These are phyloP conservation scores for Drosophila varians DNA, from an alignment of 1,140 invertebrate species.

Conservation along the genomic window DNA sequence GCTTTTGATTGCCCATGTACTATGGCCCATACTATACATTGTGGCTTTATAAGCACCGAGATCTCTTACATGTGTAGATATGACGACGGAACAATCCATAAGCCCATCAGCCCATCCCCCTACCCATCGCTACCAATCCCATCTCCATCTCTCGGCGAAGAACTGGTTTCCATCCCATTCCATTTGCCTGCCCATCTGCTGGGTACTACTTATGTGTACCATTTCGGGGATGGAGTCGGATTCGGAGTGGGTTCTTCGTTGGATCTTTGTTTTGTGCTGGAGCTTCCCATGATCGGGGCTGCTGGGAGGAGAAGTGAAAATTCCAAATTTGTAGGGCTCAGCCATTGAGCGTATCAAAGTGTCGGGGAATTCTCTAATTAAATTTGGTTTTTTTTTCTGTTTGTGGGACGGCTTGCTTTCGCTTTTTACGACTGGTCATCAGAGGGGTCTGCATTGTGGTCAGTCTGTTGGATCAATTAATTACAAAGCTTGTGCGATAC, in stretches of 20 bases:
- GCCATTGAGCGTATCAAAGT: slow-evolving; percentile 57
- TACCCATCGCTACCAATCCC: neutral
- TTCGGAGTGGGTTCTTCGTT: slow-evolving; percentile 16
- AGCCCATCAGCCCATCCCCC: slow-evolving; percentile 20
- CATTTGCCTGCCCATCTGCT: slow-evolving; percentile 10
- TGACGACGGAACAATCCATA: slow-evolving; percentile 70
- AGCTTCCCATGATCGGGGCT: slow-evolving; percentile 22
- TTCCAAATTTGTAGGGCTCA: slow-evolving; percentile 53
- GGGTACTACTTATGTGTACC: slow-evolving; percentile 3
- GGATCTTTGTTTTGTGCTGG: slow-evolving; percentile 34
- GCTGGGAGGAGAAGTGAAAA: slow-evolving; percentile 52
- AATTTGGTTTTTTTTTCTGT: slow-evolving; percentile 17
- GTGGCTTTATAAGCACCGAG: slow-evolving; percentile 57
- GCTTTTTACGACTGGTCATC: slow-evolving; percentile 49
- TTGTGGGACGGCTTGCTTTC: slow-evolving; percentile 49
- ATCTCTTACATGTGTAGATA: slow-evolving; percentile 59
- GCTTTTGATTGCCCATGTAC: slow-evolving; percentile 54
- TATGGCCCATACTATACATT: slow-evolving; percentile 30
- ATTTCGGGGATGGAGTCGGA: slow-evolving; percentile 21
- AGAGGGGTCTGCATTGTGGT: slow-evolving; percentile 36
- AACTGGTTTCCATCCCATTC: slow-evolving; percentile 14
- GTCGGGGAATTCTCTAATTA: slow-evolving; percentile 63
- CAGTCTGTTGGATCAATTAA: slow-evolving; percentile 25
- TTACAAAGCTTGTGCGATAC: slow-evolving; percentile 26
- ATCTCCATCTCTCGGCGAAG: neutral